Evolutionary conservation across 2,797 vertebrate species (phyloP), one percentile per base, ranked within the genome.

Genomic region (Gymnothorax javanicus): DNA sequence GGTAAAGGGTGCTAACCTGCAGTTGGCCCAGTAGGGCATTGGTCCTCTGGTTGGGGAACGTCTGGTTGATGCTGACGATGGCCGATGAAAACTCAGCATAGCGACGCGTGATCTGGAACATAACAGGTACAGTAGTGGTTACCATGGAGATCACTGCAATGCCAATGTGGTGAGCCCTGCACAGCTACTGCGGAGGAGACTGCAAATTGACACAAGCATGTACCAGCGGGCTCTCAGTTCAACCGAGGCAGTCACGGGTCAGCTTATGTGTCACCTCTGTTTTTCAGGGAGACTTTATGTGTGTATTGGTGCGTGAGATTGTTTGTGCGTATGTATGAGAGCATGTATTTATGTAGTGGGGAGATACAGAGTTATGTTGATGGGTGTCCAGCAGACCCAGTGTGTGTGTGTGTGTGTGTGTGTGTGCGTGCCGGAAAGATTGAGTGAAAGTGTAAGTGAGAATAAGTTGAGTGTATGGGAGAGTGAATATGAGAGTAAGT

Each of bases 11-110:
- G 25, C 25, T 79, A 84, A 98, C 98, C 97, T 98, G 98, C 4
- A 98, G 94, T 89, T 98, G 98, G 17, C 96, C 97, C 75, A 99
- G 96, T 84, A 98, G 94, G 2, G 94, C 0, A 87, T 97, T 91
- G 0, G 97, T 97, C 71, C 95, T 96, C 91, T 98, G 98, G 0
- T 97, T 97, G 73, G 98, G 96, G 92, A 98, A 97, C 0, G 97
- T 98, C 94, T 99, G 97, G 90, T 98, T 99, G 94, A 99, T 98
- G 94, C 98, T 98, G 89, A 99, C 98, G 1, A 99, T 97, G 27
- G 97, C 97, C 0, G 98, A 98, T 0, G 97, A 99, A 91, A 98
- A 99, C 91, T 99, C 97, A 0, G 98, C 98, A 0, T 98, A 99
- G 0, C 97, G 96, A 0, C 98, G 96, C 0, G 98, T 98, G 92